Base-by-base conservation (phyloP, 2,113 vertebrate species). In the Corythoichthys intestinalis region DNA sequence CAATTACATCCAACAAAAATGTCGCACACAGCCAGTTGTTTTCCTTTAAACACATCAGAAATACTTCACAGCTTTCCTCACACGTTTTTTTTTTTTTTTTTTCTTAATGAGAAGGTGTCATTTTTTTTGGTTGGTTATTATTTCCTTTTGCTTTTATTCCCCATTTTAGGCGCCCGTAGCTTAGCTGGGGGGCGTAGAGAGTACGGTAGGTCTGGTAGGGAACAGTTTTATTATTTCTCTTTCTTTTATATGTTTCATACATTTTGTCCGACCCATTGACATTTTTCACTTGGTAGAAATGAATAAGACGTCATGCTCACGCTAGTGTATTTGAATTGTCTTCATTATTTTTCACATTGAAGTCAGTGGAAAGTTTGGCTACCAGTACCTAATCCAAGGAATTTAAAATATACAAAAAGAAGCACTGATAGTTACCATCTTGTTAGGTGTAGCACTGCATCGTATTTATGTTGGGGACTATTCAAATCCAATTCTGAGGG, bases 191-290 rank as follows among this genome's bases (percentile, higher is more conserved):
- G 90, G 87, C 88, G 89, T 91, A 91, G 87, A 87, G 82, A 87
- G 86, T 91, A 92, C 91, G 91, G 91, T 91, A 93, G 91, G 91
- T 93, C 90, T 86, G 85, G 89, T 89, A 92, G 90, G 89, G 90
- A 83, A 84, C 69, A 20, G 53, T 67, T 89, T 87, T 90, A 79
- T 87, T 87, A 60, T 83, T 66, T 74, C 65, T 74, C 65, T 84
- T 87, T 80, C 50, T 79, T 89, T 83, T 91, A 48, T 86, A 79
- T 91, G 84, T 91, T 85, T 75, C 86, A 87, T 83, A 58, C 82
- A 86, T 91, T 89, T 84, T 89, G 88, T 89, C 88, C 74, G 58
- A 70, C 73, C 77, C 82, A 83, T 86, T 59, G 39, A 81, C 83
- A 89, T 87, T 80, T 83, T 69, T 60, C 72, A 86, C 76, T 58